Base-by-base conservation (phyloP, 2,113 vertebrate species). In the Mobula birostris region DNA sequence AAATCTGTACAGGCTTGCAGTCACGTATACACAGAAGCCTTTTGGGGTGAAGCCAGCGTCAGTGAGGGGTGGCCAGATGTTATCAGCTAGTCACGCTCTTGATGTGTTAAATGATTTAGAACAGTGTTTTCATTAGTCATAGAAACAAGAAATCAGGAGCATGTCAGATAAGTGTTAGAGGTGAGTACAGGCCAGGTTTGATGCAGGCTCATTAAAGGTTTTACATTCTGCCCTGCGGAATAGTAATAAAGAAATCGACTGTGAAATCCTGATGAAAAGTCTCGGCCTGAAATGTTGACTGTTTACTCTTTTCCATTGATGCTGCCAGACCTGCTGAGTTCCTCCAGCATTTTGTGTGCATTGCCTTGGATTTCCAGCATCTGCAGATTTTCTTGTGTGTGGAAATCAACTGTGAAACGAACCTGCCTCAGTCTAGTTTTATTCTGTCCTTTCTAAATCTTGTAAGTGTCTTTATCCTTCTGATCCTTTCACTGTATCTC, bases 31-130 rank as follows among this genome's bases (percentile, higher is more conserved):
- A 90, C 36, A 14, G 32, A 72, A 74, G 68, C 19, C 68, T 29
- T 72, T 74, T 72, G 91, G 91, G 91, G 91, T 29, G 70, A 93
- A 93, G 91, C 85, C 85, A 93, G 14, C 14, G 32, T 93, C 2
- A 24, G 66, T 11, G 68, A 74, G 40, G 91, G 91, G 32, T 27
- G 68, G 32, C 32, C 66, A 74, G 68, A 29, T 36, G 48, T 74
- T 72, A 93, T 72, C 68, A 74, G 70, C 12, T 19, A 93, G 91
- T 40, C 68, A 36, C 29, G 6, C n/a, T 36, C 61, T 48, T 93
- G 91, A 93, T 93, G 21, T 27, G 32, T 76, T 27, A 56, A 93
- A 76, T 93, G 91, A 93, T 93, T 93, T 74, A 74, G 70, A 93
- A 93, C 70, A 7, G 74, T 93, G 70, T 74, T 93, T 93, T 76